Evolutionary conservation across 2,888 invertebrate species (phyloP), one percentile per base, ranked within the genome.

Genomic region (Criorhina ranunculi): DNA sequence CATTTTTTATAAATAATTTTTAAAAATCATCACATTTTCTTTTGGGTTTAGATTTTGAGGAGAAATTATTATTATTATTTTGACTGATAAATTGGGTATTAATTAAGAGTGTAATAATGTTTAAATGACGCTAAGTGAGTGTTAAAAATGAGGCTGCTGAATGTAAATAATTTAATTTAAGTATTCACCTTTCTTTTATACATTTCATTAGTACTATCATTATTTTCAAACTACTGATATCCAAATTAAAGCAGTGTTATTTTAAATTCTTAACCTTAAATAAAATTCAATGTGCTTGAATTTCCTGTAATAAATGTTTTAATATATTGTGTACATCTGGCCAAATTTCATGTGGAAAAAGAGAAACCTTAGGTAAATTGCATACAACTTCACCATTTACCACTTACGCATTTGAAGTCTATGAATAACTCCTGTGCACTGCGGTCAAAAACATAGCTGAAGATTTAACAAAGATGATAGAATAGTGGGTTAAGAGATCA

Each of bases 131-230:
- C 15, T 19, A 46, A 46, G 9, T 46, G 46, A 35, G 3, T 55
- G 9, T 11, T 55, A 17, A 15, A 8, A 59, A 40, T 15, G 42
- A 42, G 42, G 9, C 42, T 17, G 31, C 15, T 15, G 17, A 15
- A 7, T 60, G 42, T 60, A 44, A 42, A 60, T 44, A 60, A 11
- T 44, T 44, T 42, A 19, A 19, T 37, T 19, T 57, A 24, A 40
- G 19, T 57, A 12, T 44, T 2, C n/a, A 17, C 1, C n/a, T 29
- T 51, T 19, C 12, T 60, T 60, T 31, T 9, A 31, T 24, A 19
- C 7, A 51, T 12, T 40, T 37, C 1, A n/a, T 19, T 17, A 17
- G 15, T 46, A 19, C 44, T 46, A 37, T 11, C 11, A 35, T 11
- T 17, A 1, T 37, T 35, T 37, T 2, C 35, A 17, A 55, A 55